Evolutionary conservation across 1,140 invertebrate species (phyloP), one percentile per base, ranked within the genome.

Genomic region (Campoletis sonorensis): DNA sequence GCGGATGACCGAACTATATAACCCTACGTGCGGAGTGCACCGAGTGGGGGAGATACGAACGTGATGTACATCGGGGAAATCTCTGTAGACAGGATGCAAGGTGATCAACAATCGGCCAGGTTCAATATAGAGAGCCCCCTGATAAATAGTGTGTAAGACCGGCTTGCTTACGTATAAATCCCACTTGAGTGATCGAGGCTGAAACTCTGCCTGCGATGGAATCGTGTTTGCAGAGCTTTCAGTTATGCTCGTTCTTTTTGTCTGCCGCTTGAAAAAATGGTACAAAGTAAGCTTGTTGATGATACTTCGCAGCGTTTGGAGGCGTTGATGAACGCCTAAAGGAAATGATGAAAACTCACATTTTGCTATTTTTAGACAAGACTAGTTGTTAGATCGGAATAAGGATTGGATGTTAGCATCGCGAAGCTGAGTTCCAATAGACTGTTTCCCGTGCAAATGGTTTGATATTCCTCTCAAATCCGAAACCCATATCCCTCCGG

Each of bases 401-500:
- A 33, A 33, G 30, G 30, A 33, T 33, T 33, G 30, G 30, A 33
- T 33, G 30, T 33, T 4, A 21, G 58, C 73, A 51, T 76, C 58
- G 73, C 61, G 26, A 11, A 51, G 73, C 54, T 33, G 73, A 58
- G 73, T 15, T 76, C 61, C 61, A 76, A 76, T 76, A 76, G 49
- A 49, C 58, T 76, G 58, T 76, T 58, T 37, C 27, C 26, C 26
- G 49, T 23, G 7, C 7, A 33, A 33, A 33, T 33, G 37, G 27
- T 2, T 61, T n/a, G 5, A 8, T 27, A n/a, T 76, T 51, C n/a
- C 26, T 58, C 26, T 61, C 27, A 33, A 33, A 33, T 26, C 49
- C 30, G 7, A 33, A 33, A 33, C 33, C 27, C 49, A 4, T 21
- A n/a, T 76, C 73, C n/a, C 26, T 30, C 3, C 7, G 30, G 30